Percentiles rank a stretch among this genome's conserved stretches.
Evolutionary conservation across 2,797 vertebrate species (phyloP).

Genomic region (Syngnathus rostellatus): DNA sequence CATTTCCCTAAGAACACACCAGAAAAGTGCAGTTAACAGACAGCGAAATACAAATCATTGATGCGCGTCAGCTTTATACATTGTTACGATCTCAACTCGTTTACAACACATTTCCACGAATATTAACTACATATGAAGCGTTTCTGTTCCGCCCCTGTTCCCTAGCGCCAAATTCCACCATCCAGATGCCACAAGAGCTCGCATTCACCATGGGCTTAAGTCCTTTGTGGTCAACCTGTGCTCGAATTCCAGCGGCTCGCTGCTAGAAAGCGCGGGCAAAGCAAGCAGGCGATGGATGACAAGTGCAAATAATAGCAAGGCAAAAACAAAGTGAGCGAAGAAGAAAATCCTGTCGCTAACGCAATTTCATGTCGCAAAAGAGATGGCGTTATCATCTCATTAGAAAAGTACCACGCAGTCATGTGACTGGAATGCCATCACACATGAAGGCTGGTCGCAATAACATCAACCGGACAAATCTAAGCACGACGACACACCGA

Average conservation of each 20-base stretch:
- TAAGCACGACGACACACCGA: conserved; percentile 47
- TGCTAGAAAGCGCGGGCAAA: conserved; percentile 34
- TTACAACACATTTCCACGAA: background rate
- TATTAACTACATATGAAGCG: background rate
- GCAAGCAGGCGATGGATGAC: conserved; percentile 24
- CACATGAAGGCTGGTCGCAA: conserved; percentile 26
- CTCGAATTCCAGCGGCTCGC: conserved; percentile 46
- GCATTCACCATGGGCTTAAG: conserved; percentile 37
- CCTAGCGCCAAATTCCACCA: conserved; percentile 26
- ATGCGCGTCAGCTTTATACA: background rate
- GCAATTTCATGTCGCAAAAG: background rate
- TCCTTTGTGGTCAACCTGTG: conserved; percentile 47
- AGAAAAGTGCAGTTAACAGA: background rate
- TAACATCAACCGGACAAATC: conserved; percentile 30
- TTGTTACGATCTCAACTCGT: background rate
- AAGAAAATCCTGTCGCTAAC: background rate
- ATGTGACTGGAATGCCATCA: conserved; percentile 19
- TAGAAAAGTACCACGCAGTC: conserved; percentile 16
- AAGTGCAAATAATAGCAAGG: conserved; percentile 36
- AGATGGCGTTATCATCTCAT: conserved; percentile 3
- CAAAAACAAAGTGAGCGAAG: conserved; percentile 17
- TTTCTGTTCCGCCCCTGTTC: conserved; percentile 11
- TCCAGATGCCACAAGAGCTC: conserved; percentile 16
- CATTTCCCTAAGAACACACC: background rate
- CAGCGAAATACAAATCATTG: background rate